Evolutionary conservation across 2,797 vertebrate species (phyloP).

Genomic region (Xerus rutilus): DNA sequence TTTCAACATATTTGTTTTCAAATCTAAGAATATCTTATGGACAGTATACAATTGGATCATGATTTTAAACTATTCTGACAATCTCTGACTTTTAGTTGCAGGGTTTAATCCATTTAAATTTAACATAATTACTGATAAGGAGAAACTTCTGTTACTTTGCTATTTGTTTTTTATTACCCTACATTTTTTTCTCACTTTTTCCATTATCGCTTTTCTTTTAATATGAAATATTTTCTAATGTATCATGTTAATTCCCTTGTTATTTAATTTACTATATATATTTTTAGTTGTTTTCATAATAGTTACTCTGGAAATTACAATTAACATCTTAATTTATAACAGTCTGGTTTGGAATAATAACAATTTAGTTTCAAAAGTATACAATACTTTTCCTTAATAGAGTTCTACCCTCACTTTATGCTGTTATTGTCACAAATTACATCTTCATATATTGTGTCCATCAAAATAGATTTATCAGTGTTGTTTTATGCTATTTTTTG

Average conservation of each 20-base stretch:
- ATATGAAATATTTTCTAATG: too few species aligned
- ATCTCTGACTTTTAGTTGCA: too few species aligned
- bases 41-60: too few species aligned
- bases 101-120: too few species aligned
- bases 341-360: not conserved
- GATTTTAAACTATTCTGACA: too few species aligned
- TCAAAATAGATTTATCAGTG: not conserved
- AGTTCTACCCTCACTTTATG: not conserved
- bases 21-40: too few species aligned
- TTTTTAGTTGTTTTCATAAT: not conserved
- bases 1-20: too few species aligned
- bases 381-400: not conserved
- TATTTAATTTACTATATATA: not conserved
- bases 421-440: not conserved
- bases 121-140: too few species aligned
- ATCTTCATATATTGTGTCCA: not conserved
- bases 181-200: not conserved
- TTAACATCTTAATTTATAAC: not conserved
- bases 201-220: not conserved
- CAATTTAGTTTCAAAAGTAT: not conserved
- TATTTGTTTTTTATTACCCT: too few species aligned
- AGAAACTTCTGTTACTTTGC: too few species aligned
- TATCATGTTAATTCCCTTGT: too few species aligned
- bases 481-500: not conserved
- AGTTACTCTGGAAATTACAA: not conserved